A percentile compares a stretch with the other conserved stretches of the same genome.
phyloP scores from a whole-genome alignment of 2,113 vertebrate species.

The Dinomys branickii region DNA sequence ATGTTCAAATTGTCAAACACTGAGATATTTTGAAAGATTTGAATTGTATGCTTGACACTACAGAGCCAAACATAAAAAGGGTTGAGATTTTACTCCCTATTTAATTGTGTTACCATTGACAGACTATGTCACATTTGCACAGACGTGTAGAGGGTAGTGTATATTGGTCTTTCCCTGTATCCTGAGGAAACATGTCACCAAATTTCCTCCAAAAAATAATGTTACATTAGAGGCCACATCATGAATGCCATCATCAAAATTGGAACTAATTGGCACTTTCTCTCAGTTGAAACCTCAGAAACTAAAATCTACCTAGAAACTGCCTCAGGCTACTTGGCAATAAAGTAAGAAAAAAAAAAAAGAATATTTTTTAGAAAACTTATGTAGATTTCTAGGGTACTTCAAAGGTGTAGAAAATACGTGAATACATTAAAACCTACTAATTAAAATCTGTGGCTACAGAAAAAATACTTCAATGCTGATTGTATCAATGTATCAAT shows the following conservation, averaged over 20 bases:
- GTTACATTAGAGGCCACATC: conserved; percentile 32
- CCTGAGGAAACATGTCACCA: conserved; percentile 36
- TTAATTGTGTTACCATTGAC: not conserved
- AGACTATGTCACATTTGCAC: conserved; percentile 18
- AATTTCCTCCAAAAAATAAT: not conserved
- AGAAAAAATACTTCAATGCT: not conserved
- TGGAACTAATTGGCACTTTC: conserved; percentile 54
- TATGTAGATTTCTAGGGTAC: not conserved
- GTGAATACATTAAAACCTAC: not conserved
- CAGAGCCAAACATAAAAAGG: not conserved
- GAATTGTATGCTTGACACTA: not conserved
- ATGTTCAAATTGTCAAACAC: not conserved
- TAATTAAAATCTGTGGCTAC: not conserved
- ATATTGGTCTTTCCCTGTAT: conserved; percentile 6
- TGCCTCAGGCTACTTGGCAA: not conserved
- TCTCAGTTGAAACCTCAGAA: conserved; percentile 56
- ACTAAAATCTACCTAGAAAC: conserved; percentile 40
- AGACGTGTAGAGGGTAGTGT: not conserved
- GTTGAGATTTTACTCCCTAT: conserved; percentile 31
- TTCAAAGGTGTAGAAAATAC: not conserved
- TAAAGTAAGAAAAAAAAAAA: not conserved
- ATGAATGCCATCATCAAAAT: conserved; percentile 67
- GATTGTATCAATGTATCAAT: not conserved
- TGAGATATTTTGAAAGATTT: not conserved
- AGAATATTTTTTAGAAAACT: not conserved